Evolutionary conservation across 64 coral and sea anemone species (phyloP).

Genomic region (Trachythela sp.): DNA sequence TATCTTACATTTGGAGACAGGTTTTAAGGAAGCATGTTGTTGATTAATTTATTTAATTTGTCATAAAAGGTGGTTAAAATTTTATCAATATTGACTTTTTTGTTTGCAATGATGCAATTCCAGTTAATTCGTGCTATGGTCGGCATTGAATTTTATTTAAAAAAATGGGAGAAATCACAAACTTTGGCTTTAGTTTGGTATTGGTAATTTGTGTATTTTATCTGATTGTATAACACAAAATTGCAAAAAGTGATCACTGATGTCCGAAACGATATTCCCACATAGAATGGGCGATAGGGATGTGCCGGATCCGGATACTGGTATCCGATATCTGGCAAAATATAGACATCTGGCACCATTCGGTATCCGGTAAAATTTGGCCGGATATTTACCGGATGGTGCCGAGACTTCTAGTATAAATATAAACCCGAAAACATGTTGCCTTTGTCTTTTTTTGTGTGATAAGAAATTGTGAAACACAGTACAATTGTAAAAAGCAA

Average conservation of each 20-base stretch:
- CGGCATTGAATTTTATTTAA: conserved; percentile 19
- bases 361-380: too few relatives aligned
- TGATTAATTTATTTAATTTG: conserved; percentile 28
- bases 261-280: conserved; percentile 29
- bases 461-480: too few relatives aligned
- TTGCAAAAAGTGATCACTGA: conserved; percentile 22
- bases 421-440: too few relatives aligned
- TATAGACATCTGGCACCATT: too few relatives aligned
- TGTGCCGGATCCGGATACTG: too few relatives aligned
- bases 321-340: too few relatives aligned
- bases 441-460: too few relatives aligned
- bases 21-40: conserved; percentile 32
- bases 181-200: background rate
- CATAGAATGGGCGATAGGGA: too few relatives aligned
- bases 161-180: conserved; percentile 28
- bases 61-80: conserved; percentile 30
- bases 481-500: too few relatives aligned
- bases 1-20: background rate
- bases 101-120: background rate
- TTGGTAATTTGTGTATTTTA: background rate
- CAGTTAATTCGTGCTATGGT: conserved; percentile 2
- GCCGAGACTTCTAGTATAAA: too few relatives aligned
- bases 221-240: conserved; percentile 3
- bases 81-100: background rate
- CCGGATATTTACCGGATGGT: too few relatives aligned